phyloP scores from a whole-genome alignment of 2,797 vertebrate species.

The Helarctos malayanus region DNA sequence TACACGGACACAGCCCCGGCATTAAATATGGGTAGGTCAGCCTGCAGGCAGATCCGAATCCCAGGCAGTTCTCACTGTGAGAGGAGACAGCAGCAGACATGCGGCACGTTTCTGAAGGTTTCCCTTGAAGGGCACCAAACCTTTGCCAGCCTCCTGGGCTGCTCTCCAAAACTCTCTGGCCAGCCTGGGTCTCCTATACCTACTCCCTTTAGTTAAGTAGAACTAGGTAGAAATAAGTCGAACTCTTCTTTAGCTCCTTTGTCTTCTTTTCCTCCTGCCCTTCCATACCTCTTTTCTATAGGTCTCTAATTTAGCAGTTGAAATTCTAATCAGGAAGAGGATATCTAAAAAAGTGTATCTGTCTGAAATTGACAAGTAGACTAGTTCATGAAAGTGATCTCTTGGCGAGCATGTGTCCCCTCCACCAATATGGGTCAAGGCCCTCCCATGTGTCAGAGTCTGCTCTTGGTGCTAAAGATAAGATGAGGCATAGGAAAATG shows the following conservation, averaged over 20 bases:
- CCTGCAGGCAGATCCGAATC: neutral
- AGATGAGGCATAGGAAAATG: neutral
- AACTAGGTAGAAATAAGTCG: neutral
- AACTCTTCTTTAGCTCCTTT: neutral
- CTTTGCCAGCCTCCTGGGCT: neutral
- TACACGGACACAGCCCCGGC: neutral
- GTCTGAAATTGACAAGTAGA: neutral
- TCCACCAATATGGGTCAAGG: neutral
- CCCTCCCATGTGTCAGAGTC: neutral
- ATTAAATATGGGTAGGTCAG: neutral
- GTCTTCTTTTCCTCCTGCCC: neutral
- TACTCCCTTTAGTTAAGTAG: neutral
- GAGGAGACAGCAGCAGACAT: neutral
- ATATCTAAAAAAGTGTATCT: neutral
- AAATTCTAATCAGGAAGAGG: conserved; percentile 3
- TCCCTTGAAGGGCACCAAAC: neutral
- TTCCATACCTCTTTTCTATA: neutral
- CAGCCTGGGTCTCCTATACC: neutral
- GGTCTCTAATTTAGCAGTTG: neutral
- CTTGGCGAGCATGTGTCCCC: neutral
- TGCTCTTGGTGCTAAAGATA: neutral
- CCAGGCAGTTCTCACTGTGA: neutral
- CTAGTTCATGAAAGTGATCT: neutral
- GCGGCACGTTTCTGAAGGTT: neutral
- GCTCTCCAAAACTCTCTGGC: neutral